Percentiles rank a stretch among this genome's conserved stretches.
phyloP scores from a whole-genome alignment of 2,113 vertebrate species.

The Spilogale gracilis region DNA sequence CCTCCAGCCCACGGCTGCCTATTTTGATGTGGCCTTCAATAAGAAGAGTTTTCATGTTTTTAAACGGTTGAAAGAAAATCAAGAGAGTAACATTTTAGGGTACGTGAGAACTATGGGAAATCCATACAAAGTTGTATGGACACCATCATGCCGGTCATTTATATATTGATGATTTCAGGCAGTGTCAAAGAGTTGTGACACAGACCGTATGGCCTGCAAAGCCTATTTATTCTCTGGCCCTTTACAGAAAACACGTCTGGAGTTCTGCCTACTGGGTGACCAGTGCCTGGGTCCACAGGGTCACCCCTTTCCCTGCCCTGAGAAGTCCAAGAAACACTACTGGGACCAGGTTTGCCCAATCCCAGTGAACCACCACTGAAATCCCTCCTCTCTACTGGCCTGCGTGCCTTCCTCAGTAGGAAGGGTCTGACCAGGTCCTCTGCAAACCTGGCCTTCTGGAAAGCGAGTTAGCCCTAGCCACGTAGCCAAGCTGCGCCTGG shows the following conservation, averaged over 20 bases:
- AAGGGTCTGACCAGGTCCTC: too few species aligned
- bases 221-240: too few species aligned
- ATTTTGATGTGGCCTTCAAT: fast-evolving
- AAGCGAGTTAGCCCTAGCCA: neutral
- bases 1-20: neutral
- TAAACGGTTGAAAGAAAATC: neutral
- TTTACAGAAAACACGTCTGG: fast-evolving
- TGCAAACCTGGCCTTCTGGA: neutral
- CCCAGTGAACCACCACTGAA: fast-evolving
- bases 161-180: fast-evolving
- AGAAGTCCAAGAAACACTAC: neutral
- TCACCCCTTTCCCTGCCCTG: neutral
- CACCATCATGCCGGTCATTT: neutral
- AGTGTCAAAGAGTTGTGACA: neutral
- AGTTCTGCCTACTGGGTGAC: fast-evolving
- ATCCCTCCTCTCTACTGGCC: neutral
- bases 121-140: neutral
- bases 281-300: fast-evolving
- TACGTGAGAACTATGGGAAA: neutral
- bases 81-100: neutral
- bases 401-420: neutral
- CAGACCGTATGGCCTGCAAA: fast-evolving
- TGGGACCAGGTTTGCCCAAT: neutral
- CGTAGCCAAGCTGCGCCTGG: neutral
- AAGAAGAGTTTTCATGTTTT: neutral